These are phyloP conservation scores for Pangasius sanitwongsei DNA, from an alignment of 2,797 vertebrate species.

Conservation along the genomic window DNA sequence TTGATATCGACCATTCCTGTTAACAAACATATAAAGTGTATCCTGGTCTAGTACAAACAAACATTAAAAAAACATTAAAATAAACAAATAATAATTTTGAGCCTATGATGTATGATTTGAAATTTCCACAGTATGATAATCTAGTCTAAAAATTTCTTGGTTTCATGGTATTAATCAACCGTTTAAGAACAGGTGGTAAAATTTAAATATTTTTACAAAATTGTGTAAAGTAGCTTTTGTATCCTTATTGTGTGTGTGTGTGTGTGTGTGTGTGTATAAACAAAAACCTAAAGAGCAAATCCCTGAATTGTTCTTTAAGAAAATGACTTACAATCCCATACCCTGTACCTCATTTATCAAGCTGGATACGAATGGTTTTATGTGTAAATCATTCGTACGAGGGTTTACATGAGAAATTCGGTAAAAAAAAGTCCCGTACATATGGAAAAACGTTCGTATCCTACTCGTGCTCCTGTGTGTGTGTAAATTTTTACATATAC, in stretches of 20 bases:
- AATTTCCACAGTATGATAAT: not conserved
- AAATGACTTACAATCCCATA: not conserved
- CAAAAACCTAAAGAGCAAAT: not conserved
- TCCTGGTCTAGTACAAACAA: not conserved
- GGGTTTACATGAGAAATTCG: no score
- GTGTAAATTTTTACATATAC: no score
- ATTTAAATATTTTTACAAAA: not conserved
- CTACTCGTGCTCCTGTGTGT: no score
- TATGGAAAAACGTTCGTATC: no score
- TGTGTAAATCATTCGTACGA: no score
- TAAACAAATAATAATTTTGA: not conserved
- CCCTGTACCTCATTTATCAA: not conserved
- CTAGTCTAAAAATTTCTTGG: not conserved
- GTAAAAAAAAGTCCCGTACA: no score
- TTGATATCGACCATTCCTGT: not conserved
- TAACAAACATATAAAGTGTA: not conserved
- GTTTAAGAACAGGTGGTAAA: no score
- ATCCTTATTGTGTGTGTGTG: no score
- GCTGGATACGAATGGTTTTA: no score
- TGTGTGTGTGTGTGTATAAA: no score
- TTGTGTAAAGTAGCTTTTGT: not conserved
- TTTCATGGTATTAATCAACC: no score
- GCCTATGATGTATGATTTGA: not conserved
- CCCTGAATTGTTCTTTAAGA: not conserved
- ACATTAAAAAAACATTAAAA: no score